A percentile compares a stretch with the other conserved stretches of the same genome.
Evolutionary conservation across 1,140 invertebrate genomes (phyloP).

Genomic region (Marisa cornuarietis): DNA sequence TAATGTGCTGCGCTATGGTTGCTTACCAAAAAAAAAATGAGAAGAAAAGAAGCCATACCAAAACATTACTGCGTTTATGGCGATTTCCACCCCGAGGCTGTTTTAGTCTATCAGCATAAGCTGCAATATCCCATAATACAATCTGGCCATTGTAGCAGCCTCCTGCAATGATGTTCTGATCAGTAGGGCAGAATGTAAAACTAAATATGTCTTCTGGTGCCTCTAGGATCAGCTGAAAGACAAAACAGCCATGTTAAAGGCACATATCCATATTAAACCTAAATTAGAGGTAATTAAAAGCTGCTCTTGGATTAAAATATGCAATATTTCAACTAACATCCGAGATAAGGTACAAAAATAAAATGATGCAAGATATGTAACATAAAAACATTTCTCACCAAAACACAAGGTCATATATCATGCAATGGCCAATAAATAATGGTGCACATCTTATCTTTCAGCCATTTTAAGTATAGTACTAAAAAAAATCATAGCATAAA

Average conservation of each 20-base stretch:
- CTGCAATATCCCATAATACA: constrained; percentile 68
- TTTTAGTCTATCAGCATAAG: constrained; percentile 63
- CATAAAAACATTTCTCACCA: too few species aligned
- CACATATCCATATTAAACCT: neutral
- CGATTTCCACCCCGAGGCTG: constrained; percentile 53
- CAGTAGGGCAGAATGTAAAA: constrained; percentile 66
- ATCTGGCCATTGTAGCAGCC: constrained; percentile 70
- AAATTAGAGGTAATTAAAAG: neutral
- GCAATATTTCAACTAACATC: neutral
- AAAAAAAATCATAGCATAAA: too few species aligned
- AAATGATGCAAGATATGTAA: too few species aligned
- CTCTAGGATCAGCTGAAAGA: constrained; percentile 66
- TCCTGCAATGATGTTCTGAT: constrained; percentile 66
- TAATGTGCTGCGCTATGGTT: too few species aligned
- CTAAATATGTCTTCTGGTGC: constrained; percentile 67
- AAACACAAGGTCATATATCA: too few species aligned
- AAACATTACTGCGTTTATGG: constrained; percentile 55
- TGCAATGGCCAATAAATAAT: too few species aligned
- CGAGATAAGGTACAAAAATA: neutral
- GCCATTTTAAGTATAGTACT: too few species aligned
- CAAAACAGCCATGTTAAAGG: constrained; percentile 6
- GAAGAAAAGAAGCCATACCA: constrained; percentile 38
- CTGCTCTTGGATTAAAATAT: neutral
- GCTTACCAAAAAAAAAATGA: too few species aligned
- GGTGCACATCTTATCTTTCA: too few species aligned